Evolutionary conservation across 2,888 invertebrate species (phyloP).

Genomic region (Pseudanteris insignis): DNA sequence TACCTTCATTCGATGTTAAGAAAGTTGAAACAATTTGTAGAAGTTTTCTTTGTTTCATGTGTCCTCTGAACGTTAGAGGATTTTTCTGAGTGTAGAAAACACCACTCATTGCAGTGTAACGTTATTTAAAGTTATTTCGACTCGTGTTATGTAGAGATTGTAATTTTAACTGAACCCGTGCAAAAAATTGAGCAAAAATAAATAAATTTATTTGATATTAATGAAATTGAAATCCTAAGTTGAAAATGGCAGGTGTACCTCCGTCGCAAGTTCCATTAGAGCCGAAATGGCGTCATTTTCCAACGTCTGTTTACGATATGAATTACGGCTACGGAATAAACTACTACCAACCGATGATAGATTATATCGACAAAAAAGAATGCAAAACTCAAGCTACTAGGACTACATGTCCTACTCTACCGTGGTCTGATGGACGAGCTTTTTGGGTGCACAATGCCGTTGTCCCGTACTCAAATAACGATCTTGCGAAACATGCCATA

Average conservation of each 20-base stretch:
- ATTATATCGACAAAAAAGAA: slow-evolving; percentile 80
- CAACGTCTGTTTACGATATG: slow-evolving; percentile 78
- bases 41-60: too few relatives aligned
- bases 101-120: too few relatives aligned
- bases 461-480: slow-evolving; percentile 74
- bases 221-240: too few relatives aligned
- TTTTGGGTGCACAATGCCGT: slow-evolving; percentile 72
- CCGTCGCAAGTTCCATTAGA: slow-evolving; percentile 58
- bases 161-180: too few relatives aligned
- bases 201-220: too few relatives aligned
- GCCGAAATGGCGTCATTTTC: slow-evolving; percentile 63
- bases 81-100: too few relatives aligned
- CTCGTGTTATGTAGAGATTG: too few relatives aligned
- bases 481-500: slow-evolving; percentile 74
- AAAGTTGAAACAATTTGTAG: too few relatives aligned
- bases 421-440: slow-evolving; percentile 66
- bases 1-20: too few relatives aligned
- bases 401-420: slow-evolving; percentile 73
- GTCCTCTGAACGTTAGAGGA: too few relatives aligned
- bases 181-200: too few relatives aligned
- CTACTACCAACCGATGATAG: slow-evolving; percentile 88
- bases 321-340: slow-evolving; percentile 87
- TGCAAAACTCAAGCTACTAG: slow-evolving; percentile 57
- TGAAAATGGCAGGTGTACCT: slow-evolving; percentile 57
- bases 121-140: too few relatives aligned